Evolutionary conservation across 2,113 vertebrate genomes (phyloP).

Genomic region (Cryptotis parvus): DNA sequence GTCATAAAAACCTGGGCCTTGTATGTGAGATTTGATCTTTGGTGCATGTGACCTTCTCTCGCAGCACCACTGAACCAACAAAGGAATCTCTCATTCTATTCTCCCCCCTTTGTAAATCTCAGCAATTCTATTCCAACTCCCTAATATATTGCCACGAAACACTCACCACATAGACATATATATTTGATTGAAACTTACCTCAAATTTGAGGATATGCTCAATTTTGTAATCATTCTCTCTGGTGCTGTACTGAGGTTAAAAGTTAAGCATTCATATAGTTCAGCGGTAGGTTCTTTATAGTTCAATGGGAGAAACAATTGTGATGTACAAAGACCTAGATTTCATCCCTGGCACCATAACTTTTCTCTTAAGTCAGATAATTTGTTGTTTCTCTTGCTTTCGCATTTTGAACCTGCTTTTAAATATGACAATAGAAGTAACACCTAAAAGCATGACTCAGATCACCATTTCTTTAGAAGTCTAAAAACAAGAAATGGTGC

Average conservation of each 20-base stretch:
- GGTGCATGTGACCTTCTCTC: too few species aligned
- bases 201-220: conserved; percentile 24
- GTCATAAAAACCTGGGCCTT: too few species aligned
- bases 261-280: not conserved
- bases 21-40: too few species aligned
- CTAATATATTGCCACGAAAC: conserved; percentile 23
- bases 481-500: conserved; percentile 56
- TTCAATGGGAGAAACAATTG: too few species aligned
- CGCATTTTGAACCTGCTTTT: conserved; percentile 29
- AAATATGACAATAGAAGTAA: conserved; percentile 40
- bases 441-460: conserved; percentile 56
- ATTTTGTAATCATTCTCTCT: conserved; percentile 45
- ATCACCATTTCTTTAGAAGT: conserved; percentile 52
- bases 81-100: too few species aligned
- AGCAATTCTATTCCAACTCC: not conserved
- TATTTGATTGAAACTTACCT: conserved; percentile 16
- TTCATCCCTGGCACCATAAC: too few species aligned
- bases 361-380: not conserved
- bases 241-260: not conserved
- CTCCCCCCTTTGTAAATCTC: conserved; percentile 1
- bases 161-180: not conserved
- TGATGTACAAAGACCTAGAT: too few species aligned
- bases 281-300: too few species aligned
- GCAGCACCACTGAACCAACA: too few species aligned
- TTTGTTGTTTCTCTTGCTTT: conserved; percentile 22